Percentiles rank a stretch among this genome's conserved stretches.
Evolutionary conservation across 2,888 invertebrate species (phyloP).

Genomic region (Melikaiella ostensackeni): DNA sequence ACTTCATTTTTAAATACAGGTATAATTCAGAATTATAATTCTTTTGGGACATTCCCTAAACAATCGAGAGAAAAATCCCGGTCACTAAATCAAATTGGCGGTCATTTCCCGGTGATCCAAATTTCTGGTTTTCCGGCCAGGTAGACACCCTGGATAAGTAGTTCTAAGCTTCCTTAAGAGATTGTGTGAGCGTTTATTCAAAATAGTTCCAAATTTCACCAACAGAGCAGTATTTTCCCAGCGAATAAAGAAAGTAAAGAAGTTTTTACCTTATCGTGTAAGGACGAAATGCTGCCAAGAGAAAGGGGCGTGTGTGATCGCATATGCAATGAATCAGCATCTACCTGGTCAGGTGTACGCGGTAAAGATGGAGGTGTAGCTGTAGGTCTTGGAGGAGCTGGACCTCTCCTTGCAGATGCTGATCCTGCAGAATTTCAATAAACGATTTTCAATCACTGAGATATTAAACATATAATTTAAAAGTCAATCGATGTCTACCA

Average conservation of each 20-base stretch:
- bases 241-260: not conserved
- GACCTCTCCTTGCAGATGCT: conserved; percentile 78
- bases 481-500: conserved; percentile 61
- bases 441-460: not conserved
- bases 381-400: conserved; percentile 80
- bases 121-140: too few species aligned
- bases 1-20: too few species aligned
- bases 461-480: conserved; percentile 10
- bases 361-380: conserved; percentile 82
- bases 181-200: not conserved
- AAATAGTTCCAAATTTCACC: not conserved
- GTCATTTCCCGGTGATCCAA: too few species aligned
- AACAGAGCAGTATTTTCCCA: not conserved
- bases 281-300: conserved; percentile 87
- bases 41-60: too few species aligned
- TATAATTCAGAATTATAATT: too few species aligned
- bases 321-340: conserved; percentile 74
- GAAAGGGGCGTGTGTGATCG: conserved; percentile 84
- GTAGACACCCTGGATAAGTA: too few species aligned
- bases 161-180: not conserved
- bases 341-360: conserved; percentile 78
- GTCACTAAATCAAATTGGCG: too few species aligned
- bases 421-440: conserved; percentile 70
- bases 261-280: conserved; percentile 84
- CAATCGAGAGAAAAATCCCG: too few species aligned